A percentile compares a stretch with the other conserved stretches of the same genome.
Evolutionary conservation across 2,888 invertebrate genomes (phyloP).

Genomic region (Sinopyrophorus schimmeli): DNA sequence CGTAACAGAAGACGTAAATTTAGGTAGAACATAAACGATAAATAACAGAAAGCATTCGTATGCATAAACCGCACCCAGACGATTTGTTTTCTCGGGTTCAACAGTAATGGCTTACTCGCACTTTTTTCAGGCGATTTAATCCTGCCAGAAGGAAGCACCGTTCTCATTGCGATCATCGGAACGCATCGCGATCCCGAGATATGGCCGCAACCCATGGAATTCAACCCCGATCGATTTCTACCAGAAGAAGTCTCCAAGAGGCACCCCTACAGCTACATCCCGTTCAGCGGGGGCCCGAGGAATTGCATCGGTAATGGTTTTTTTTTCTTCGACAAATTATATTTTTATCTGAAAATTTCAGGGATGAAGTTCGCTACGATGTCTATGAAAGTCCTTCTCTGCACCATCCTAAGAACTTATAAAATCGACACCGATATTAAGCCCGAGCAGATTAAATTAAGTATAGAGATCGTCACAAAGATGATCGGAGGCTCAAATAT

Average conservation of each 20-base stretch:
- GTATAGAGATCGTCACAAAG: constrained; percentile 40
- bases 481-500: constrained; percentile 44
- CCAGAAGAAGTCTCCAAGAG: constrained; percentile 56
- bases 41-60: not conserved
- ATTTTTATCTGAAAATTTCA: constrained; percentile 8
- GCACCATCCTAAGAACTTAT: constrained; percentile 48
- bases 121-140: constrained; percentile 10
- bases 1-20: constrained; percentile 39
- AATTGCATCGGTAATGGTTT: constrained; percentile 56
- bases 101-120: not conserved
- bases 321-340: too few species aligned
- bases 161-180: constrained; percentile 54
- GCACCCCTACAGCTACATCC: constrained; percentile 57
- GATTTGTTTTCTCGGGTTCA: constrained; percentile 15
- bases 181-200: constrained; percentile 59
- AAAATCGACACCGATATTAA: constrained; percentile 34
- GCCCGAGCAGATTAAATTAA: constrained; percentile 41
- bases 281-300: constrained; percentile 57
- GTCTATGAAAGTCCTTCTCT: constrained; percentile 28
- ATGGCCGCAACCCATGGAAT: constrained; percentile 62
- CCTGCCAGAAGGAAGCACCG: constrained; percentile 38
- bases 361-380: constrained; percentile 16
- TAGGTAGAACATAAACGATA: constrained; percentile 37
- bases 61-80: constrained; percentile 22
- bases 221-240: constrained; percentile 64